Evolutionary conservation across 2,797 vertebrate species (phyloP), one percentile per base, ranked within the genome.

Genomic region (Rhincodon typus): DNA sequence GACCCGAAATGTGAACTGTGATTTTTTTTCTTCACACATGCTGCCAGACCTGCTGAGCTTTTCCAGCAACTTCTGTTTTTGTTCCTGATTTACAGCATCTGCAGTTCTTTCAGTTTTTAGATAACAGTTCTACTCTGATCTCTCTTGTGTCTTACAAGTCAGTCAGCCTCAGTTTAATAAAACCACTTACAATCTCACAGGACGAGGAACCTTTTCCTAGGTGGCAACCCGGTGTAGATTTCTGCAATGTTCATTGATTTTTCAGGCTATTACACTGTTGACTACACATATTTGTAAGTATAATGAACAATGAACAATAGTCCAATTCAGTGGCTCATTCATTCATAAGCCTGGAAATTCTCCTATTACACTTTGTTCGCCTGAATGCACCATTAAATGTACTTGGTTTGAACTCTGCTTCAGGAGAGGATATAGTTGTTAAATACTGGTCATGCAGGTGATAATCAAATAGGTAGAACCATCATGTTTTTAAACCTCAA

Each of bases 271-370:
- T 91, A 91, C 88, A n/a, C 34, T 91, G 34, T 88, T 57, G 88
- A 57, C 34, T 38, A 69, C 66, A 69, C 66, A 66, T 93, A 67
- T 93, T 93, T 67, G 21, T 93, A 69, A 93, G 21, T 42, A 93
- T 69, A 93, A 93, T 93, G 90, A 93, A 93, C 90, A 93, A 93
- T 93, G 66, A 93, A 93, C 90, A 93, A 93, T 69, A 69, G n/a
- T 69, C 62, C 90, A 93, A 69, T 93, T 93, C 90, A 93, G 66
- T 42, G n/a, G n/a, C n/a, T 42, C 25, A 67, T 93, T 38, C 90
- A 93, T 69, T 93, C 66, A 93, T 38, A 93, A 69, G 66, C 62
- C 62, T 69, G 66, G n/a, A 93, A 42, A 38, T 42, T 93, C 90
- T 93, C 90, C 90, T 69, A 30, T 93, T 93, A 69, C 90, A 93